Base-by-base conservation (phyloP, 1,140 invertebrate species). In the Drosophila ambigua region DNA sequence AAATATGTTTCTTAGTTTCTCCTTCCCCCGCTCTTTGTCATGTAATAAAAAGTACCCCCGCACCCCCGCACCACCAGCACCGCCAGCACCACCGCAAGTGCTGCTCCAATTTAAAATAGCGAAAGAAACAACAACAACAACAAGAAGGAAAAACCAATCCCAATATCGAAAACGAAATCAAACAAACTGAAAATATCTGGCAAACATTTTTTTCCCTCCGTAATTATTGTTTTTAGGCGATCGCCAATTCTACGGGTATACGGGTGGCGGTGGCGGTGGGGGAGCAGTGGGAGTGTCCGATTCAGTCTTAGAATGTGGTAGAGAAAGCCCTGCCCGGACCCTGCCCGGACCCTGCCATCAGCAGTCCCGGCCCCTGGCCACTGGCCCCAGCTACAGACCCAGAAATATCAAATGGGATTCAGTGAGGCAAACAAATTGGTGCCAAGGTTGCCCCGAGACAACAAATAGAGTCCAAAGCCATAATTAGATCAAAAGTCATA, bases 401-500 rank as follows among this genome's bases (percentile, higher is more conserved):
- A 45, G 13, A 20, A 20, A 20, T 31, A 52, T 24, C 50, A 31
- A 44, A 41, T 35, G n/a, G 41, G 7, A 2, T 28, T 51, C 41
- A 75, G 58, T 52, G 59, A 59, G 44, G 31, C 44, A 46, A 74
- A 26, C 44, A 45, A 85, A 84, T 80, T 57, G 64, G 81, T 79
- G 81, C 82, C 77, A 85, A 85, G 81, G 81, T 79, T 84, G 81
- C 24, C 72, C 57, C 80, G 50, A 83, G 72, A 67, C 77, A 76
- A 82, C 53, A 66, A 66, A 66, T 65, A 66, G 64, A 46, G 64
- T 66, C 61, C 65, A 71, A 67, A 81, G 69, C 64, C 77, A 81
- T 81, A 85, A 85, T 87, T 85, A 85, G 81, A 85, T 85, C 81
- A 85, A 82, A 68, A 87, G 82, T 85, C 82, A 87, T 85, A 81